phyloP scores from a whole-genome alignment of 2,113 vertebrate species.

The Bubo bubo region DNA sequence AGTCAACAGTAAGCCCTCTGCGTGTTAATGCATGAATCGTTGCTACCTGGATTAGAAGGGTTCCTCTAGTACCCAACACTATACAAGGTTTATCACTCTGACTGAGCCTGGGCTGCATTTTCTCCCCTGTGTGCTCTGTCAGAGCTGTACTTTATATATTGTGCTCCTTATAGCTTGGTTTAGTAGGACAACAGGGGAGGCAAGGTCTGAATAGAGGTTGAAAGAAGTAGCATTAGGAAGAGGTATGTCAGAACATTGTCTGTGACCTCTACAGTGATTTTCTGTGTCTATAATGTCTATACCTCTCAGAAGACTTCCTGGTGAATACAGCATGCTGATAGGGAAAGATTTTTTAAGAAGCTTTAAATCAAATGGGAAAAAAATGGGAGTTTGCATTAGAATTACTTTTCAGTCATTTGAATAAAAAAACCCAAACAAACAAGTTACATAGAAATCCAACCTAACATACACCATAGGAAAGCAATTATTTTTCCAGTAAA shows the following conservation, averaged over 20 bases:
- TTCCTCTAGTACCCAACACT: background rate
- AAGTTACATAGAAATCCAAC: background rate
- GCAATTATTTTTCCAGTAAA: background rate
- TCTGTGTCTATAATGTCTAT: background rate
- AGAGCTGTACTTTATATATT: background rate
- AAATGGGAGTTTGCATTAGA: background rate
- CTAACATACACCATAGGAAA: background rate
- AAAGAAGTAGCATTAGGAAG: background rate
- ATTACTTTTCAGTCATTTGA: background rate
- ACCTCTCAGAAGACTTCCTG: background rate
- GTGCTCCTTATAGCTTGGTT: background rate
- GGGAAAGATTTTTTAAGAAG: background rate
- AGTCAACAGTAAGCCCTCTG: background rate
- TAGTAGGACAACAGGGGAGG: background rate
- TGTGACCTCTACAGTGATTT: background rate
- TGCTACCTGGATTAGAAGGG: background rate
- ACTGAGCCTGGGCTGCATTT: background rate
- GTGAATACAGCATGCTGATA: background rate
- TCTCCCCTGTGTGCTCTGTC: background rate
- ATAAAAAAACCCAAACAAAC: background rate
- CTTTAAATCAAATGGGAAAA: background rate
- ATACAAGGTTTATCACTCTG: background rate
- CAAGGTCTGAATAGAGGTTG: background rate
- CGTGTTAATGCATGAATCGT: background rate
- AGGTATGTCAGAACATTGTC: background rate